Base-by-base conservation (phyloP, 2,113 vertebrate species). In the Sturnira hondurensis region DNA sequence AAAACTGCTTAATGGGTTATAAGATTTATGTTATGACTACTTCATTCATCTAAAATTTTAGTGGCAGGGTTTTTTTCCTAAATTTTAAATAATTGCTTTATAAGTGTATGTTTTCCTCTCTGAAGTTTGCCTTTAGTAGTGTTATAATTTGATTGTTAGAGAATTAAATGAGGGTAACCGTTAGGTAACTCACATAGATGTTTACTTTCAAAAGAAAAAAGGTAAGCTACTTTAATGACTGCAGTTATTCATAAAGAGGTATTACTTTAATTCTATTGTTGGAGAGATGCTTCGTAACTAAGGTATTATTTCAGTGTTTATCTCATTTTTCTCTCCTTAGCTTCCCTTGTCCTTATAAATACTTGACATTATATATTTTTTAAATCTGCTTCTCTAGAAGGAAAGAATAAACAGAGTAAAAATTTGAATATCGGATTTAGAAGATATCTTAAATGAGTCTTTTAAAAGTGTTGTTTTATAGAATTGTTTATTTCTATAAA, bases 21-120 rank as follows among this genome's bases (percentile, higher is more conserved):
- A 91, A 70, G 54, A 80, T 89, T 91, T 80, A 26, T 92, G 73
- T 76, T 78, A 50, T 68, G 41, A 91, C 47, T 84, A 12, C 43
- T 83, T 87, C 45, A 80, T 78, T 96, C 52, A 61, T 67, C 13
- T 91, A 80, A 93, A 76, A 56, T 91, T 93, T 93, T 74, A 86
- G 68, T 80, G 67, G 56, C 91, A n/a, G n/a, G n/a, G 1, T 7
- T 61, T 84, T 52, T 84, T 52, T 73, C 89, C 80, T 38, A 13
- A n/a, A 65, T 33, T 91, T 90, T 63, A 95, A 96, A 78, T 95
- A 88, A 88, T 91, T 95, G 28, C 56, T 31, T 41, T 22, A 0
- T 92, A 90, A 93, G 38, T 87, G 26, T 38, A 61, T 95, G 54
- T 89, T 97, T 97, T 92, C 52, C 76, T 88, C 50, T 89, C 67